phyloP scores from a whole-genome alignment of 2,888 invertebrate genomes.

The Pristionchus arcanus region DNA sequence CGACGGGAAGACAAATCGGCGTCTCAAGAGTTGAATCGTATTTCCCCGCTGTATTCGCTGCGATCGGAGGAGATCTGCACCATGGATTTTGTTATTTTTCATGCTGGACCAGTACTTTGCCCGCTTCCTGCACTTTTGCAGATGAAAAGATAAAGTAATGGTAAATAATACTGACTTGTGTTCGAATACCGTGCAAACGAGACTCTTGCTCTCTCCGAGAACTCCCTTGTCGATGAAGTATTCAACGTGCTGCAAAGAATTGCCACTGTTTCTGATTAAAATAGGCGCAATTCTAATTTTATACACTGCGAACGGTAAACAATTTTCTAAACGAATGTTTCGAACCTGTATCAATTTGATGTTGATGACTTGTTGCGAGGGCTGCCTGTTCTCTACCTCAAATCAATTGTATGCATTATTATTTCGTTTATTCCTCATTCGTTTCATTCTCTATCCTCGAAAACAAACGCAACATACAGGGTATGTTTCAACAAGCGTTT shows the following conservation, averaged over 20 bases:
- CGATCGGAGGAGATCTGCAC: slow-evolving; percentile 71
- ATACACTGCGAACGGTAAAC: too few species aligned
- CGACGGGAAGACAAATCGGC: slow-evolving; percentile 86
- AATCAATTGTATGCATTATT: not conserved
- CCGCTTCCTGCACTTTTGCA: too few species aligned
- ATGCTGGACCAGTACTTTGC: not conserved
- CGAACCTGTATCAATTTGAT: slow-evolving; percentile 61
- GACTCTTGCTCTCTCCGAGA: slow-evolving; percentile 86
- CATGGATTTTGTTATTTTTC: not conserved
- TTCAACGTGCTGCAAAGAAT: slow-evolving; percentile 84
- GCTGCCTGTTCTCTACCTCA: slow-evolving; percentile 69
- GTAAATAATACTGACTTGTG: slow-evolving; percentile 81
- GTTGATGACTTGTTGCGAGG: slow-evolving; percentile 65
- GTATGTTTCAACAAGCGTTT: not conserved
- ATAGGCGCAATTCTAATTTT: too few species aligned
- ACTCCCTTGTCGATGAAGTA: slow-evolving; percentile 87
- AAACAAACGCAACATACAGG: not conserved
- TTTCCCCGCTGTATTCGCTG: slow-evolving; percentile 81
- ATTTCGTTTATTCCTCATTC: not conserved
- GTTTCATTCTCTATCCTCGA: not conserved
- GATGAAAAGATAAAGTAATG: not conserved
- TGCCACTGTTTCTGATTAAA: too few species aligned
- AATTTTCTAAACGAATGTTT: not conserved
- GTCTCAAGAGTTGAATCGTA: slow-evolving; percentile 83
- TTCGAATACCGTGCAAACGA: slow-evolving; percentile 86